Conservation (phyloP, 2,888 invertebrate genomes). For the Callyntrura guangdongensis region DNA sequence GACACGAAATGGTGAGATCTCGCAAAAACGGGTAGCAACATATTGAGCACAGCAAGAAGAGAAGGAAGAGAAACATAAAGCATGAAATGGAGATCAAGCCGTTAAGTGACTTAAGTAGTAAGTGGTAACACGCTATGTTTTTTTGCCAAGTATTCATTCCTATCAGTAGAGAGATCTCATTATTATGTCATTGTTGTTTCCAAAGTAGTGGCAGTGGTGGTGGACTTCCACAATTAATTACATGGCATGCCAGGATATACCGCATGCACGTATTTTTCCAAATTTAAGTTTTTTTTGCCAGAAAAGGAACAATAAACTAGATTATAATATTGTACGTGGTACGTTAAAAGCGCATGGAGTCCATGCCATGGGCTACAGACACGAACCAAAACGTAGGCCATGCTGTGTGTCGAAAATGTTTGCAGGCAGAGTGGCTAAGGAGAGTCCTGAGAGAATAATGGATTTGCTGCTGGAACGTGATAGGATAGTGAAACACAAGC, state of each 20-base stretch:
- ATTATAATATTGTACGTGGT: no score
- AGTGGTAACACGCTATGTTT: neutral
- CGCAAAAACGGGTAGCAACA: no score
- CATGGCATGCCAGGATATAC: neutral
- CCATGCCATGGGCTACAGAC: no score
- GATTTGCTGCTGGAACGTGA: no score
- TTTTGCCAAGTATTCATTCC: neutral
- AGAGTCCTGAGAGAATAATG: no score
- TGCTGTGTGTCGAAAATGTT: no score
- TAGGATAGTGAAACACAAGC: no score
- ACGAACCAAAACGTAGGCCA: no score
- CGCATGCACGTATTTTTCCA: no score
- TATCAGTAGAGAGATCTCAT: neutral
- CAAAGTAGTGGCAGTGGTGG: neutral
- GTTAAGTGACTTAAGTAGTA: neutral
- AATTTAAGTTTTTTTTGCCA: neutral
- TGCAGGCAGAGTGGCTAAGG: no score
- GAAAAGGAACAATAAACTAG: neutral
- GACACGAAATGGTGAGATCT: neutral
- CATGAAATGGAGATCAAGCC: neutral
- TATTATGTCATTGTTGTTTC: slow-evolving; percentile 1
- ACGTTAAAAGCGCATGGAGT: no score
- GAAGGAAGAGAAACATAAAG: neutral
- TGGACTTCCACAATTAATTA: slow-evolving; percentile 36
- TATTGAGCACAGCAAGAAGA: neutral